Percentiles rank a stretch among this genome's conserved stretches.
Conservation (phyloP, 2,113 vertebrate genomes). For the Carettochelys insculpta region DNA sequence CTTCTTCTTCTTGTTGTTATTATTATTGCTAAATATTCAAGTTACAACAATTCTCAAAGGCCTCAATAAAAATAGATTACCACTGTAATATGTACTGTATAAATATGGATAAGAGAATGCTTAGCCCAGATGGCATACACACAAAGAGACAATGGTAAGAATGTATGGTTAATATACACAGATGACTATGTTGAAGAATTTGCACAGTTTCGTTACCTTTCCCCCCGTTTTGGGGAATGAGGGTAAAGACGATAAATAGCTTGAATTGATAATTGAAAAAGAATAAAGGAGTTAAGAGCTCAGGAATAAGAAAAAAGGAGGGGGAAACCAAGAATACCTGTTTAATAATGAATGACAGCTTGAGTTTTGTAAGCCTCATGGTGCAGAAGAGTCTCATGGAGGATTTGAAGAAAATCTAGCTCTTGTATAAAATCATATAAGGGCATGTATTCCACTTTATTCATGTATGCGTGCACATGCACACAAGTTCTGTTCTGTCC, state of each 20-base stretch:
- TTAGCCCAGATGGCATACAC: neutral
- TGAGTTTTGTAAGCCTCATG: conserved; percentile 48
- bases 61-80: neutral
- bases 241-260: neutral
- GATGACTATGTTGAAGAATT: conserved; percentile 28
- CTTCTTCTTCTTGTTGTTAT: too few relatives aligned
- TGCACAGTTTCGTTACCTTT: conserved; percentile 39
- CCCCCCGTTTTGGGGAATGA: neutral
- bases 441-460: neutral
- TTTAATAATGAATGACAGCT: conserved; percentile 53
- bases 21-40: neutral
- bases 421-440: conserved; percentile 45
- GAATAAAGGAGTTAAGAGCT: neutral
- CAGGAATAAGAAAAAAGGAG: conserved; percentile 1
- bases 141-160: neutral
- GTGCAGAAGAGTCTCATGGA: conserved; percentile 49
- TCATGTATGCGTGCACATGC: neutral
- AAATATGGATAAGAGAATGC: neutral
- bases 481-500: conserved; percentile 34
- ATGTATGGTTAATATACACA: neutral
- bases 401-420: conserved; percentile 46
- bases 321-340: conserved; percentile 48
- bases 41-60: neutral
- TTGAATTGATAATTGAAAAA: conserved; percentile 62
- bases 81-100: neutral